A percentile compares a stretch with the other conserved stretches of the same genome.
Conservation (phyloP, 2,888 invertebrate genomes). For the Caradrina clavipalpis region DNA sequence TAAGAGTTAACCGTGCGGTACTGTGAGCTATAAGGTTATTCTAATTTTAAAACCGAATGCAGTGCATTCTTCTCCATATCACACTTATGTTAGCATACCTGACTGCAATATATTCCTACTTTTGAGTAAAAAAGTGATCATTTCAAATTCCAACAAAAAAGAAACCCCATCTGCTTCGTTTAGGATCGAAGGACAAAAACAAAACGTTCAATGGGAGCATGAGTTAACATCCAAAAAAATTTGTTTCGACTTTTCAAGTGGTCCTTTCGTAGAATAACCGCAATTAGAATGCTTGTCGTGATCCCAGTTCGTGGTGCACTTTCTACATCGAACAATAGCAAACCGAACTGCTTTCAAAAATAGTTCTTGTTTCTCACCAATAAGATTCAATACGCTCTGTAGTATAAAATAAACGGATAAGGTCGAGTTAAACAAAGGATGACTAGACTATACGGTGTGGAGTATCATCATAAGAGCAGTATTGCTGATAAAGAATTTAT, state of each 20-base stretch:
- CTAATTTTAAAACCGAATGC: conserved; percentile 28
- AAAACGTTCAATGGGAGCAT: conserved; percentile 30
- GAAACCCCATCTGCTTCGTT: conserved; percentile 13
- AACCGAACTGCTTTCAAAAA: conserved; percentile 59
- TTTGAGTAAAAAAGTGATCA: background rate
- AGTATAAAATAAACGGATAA: conserved; percentile 47
- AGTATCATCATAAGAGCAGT: conserved; percentile 22
- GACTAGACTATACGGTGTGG: conserved; percentile 11
- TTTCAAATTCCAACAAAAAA: conserved; percentile 9
- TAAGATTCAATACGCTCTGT: conserved; percentile 64
- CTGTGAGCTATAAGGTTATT: conserved; percentile 30
- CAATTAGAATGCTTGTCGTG: conserved; percentile 81
- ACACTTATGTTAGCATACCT: background rate
- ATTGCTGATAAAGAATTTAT: conserved; percentile 17
- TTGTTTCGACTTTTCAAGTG: conserved; percentile 23
- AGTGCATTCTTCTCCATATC: conserved; percentile 4
- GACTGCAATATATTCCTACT: background rate
- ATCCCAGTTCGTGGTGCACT: conserved; percentile 78
- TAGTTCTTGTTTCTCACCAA: conserved; percentile 58
- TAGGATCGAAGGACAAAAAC: background rate
- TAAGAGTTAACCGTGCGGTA: conserved; percentile 30
- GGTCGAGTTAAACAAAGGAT: conserved; percentile 58
- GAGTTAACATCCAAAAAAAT: conserved; percentile 45
- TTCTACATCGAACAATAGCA: conserved; percentile 79
- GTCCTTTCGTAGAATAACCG: conserved; percentile 70